Percentiles rank a stretch among this genome's conserved stretches.
These are phyloP conservation scores for Pyrgilauda ruficollis DNA, from an alignment of 2,113 vertebrate species.

Conservation along the genomic window DNA sequence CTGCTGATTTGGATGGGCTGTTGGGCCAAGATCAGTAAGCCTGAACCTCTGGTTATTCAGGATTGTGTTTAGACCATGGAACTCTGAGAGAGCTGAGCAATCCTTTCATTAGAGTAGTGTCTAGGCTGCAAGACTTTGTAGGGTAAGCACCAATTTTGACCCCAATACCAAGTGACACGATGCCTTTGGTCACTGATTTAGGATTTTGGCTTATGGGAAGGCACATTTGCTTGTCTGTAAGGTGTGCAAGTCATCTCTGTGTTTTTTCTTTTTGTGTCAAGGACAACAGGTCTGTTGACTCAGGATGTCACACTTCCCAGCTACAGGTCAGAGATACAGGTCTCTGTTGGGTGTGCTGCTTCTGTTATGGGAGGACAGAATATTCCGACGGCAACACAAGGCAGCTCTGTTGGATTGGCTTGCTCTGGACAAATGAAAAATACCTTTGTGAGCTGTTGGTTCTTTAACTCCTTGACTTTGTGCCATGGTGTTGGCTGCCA, in stretches of 20 bases:
- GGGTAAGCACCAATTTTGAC: not conserved
- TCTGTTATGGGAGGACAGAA: not conserved
- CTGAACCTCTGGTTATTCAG: not conserved
- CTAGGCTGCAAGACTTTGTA: not conserved
- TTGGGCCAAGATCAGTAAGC: not conserved
- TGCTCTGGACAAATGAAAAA: not conserved
- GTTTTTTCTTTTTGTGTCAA: not conserved
- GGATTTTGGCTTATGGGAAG: not conserved
- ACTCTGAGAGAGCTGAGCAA: not conserved
- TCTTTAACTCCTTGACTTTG: not conserved
- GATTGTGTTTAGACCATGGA: not conserved
- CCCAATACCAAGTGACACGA: accelerated
- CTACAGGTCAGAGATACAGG: not conserved
- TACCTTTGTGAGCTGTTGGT: not conserved
- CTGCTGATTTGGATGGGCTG: not conserved
- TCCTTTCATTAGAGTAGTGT: not conserved
- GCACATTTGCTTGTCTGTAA: not conserved
- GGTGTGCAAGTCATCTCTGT: not conserved
- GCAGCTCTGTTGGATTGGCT: not conserved
- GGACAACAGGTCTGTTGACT: not conserved
- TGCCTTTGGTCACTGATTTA: not conserved
- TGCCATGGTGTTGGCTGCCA: not conserved
- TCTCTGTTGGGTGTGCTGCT: not conserved
- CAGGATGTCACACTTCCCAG: not conserved
- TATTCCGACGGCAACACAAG: not conserved